phyloP scores from a whole-genome alignment of 2,113 vertebrate species.

The Reinhardtius hippoglossoides region DNA sequence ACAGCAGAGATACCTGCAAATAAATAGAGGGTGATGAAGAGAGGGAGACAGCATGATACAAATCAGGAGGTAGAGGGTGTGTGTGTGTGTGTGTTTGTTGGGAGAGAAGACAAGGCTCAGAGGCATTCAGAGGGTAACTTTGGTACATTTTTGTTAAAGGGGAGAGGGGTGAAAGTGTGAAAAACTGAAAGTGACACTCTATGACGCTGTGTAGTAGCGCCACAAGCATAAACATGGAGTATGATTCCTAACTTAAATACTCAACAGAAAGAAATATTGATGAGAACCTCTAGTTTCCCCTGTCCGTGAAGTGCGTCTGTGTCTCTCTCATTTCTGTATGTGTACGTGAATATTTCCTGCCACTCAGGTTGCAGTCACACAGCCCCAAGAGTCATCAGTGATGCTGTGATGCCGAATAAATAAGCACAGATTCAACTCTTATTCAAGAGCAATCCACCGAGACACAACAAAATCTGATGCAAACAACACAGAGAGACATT shows the following conservation, averaged over 20 bases:
- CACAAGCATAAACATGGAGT: slow-evolving; percentile 32
- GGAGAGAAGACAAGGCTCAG: not conserved
- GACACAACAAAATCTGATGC: slow-evolving; percentile 43
- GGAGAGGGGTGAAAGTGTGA: not conserved
- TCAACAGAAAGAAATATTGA: slow-evolving; percentile 40
- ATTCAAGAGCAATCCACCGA: slow-evolving; percentile 35
- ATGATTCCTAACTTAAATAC: not conserved
- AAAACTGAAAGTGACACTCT: slow-evolving; percentile 35
- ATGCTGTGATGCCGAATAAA: slow-evolving; percentile 59
- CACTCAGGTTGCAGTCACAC: slow-evolving; percentile 30
- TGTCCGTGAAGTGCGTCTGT: not conserved
- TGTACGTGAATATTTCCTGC: slow-evolving; percentile 41
- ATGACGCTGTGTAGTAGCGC: not conserved
- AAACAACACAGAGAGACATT: slow-evolving; percentile 20
- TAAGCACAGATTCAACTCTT: slow-evolving; percentile 36
- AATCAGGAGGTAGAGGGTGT: not conserved
- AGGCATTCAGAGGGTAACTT: not conserved
- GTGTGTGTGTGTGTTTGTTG: not conserved
- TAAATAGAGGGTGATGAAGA: slow-evolving; percentile 25
- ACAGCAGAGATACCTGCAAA: slow-evolving; percentile 92
- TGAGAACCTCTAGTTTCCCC: slow-evolving; percentile 21
- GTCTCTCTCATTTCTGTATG: slow-evolving; percentile 8
- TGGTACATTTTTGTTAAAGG: not conserved
- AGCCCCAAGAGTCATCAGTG: slow-evolving; percentile 52
- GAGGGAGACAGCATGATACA: slow-evolving; percentile 14